Evolutionary conservation across 2,113 vertebrate genomes (phyloP).

Genomic region (Deroptyus accipitrinus): DNA sequence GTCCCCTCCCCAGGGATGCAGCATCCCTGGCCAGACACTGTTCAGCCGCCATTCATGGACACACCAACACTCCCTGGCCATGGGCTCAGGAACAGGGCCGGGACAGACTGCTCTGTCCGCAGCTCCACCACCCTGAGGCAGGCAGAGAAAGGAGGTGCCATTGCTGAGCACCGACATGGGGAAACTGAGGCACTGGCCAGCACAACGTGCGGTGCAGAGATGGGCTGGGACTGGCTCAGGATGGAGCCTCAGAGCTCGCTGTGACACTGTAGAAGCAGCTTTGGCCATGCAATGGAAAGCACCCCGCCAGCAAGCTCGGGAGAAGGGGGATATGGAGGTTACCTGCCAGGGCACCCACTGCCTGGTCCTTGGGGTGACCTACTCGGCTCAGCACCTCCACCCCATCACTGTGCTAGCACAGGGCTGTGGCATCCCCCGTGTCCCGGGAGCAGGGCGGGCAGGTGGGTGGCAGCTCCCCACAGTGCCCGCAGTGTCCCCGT

Average conservation of each 20-base stretch:
- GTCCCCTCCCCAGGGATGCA: background rate
- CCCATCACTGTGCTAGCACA: background rate
- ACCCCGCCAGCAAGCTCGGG: fast-evolving
- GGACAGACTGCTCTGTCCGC: background rate
- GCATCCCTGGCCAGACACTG: fast-evolving
- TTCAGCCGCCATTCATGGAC: background rate
- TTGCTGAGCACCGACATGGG: fast-evolving
- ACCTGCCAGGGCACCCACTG: background rate
- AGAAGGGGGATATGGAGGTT: background rate
- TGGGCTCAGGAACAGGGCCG: background rate
- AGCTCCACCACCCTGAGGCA: background rate
- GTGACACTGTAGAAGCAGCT: background rate
- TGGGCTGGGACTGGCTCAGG: fast-evolving
- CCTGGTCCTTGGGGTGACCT: background rate
- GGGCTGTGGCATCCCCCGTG: background rate
- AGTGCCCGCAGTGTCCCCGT: background rate
- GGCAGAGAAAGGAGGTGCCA: fast-evolving
- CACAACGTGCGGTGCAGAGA: fast-evolving
- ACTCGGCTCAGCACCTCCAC: background rate
- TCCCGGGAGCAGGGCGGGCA: background rate
- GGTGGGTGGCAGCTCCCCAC: background rate
- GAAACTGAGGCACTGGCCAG: background rate
- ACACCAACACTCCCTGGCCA: fast-evolving
- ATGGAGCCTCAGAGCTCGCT: fast-evolving
- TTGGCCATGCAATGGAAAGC: background rate